Percentiles rank a stretch among this genome's conserved stretches.
These are phyloP conservation scores for Danio aesculapii DNA, from an alignment of 2,797 vertebrate genomes.

Conservation along the genomic window DNA sequence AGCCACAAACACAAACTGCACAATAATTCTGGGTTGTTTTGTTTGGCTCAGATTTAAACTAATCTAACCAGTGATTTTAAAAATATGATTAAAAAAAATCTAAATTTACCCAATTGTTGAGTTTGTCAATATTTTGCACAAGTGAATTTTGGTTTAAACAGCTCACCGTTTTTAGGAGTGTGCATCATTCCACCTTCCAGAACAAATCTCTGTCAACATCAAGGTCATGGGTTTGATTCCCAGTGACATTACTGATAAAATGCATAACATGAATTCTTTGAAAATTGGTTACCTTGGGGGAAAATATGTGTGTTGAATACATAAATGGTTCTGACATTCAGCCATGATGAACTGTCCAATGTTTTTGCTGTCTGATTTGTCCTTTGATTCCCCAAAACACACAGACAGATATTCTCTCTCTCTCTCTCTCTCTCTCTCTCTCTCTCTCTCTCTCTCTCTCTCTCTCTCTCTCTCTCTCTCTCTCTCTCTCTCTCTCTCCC, in stretches of 20 bases:
- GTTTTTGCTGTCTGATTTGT: slow-evolving; percentile 5
- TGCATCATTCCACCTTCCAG: background rate
- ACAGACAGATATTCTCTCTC: slow-evolving; percentile 2
- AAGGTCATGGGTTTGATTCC: slow-evolving; percentile 15
- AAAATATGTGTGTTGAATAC: background rate
- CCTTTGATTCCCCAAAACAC: slow-evolving; percentile 10
- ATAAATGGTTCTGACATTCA: slow-evolving; percentile 2
- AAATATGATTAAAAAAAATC: too few relatives aligned
- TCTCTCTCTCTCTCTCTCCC: background rate
- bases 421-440: slow-evolving; percentile 20
- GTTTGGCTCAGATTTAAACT: too few relatives aligned
- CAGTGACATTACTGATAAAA: background rate
- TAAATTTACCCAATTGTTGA: too few relatives aligned
- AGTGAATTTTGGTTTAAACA: too few relatives aligned
- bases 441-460: background rate
- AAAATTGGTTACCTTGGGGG: background rate
- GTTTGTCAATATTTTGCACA: too few relatives aligned
- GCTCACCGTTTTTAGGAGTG: too few relatives aligned
- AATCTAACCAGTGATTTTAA: too few relatives aligned
- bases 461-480: slow-evolving; percentile 6
- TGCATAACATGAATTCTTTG: background rate
- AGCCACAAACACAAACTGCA: background rate
- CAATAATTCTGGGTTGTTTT: too few relatives aligned
- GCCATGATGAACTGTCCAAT: background rate
- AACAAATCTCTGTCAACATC: background rate